Conservation (phyloP, 2,888 invertebrate genomes). For the Cremastobaeus sp. region DNA sequence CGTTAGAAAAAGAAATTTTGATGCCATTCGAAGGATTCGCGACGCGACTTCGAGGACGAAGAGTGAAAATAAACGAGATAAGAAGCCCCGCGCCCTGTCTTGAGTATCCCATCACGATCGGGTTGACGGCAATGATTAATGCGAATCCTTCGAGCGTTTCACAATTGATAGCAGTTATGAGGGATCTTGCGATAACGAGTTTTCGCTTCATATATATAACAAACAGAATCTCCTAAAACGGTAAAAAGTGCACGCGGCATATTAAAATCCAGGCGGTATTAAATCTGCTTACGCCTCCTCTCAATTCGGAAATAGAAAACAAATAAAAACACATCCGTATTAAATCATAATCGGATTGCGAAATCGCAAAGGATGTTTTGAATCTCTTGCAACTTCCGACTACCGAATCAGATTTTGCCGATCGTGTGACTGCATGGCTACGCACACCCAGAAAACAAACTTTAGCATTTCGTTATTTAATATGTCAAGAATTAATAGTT, state of each 20-base stretch:
- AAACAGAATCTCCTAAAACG: neutral
- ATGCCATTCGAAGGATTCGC: slow-evolving; percentile 47
- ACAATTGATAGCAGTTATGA: slow-evolving; percentile 56
- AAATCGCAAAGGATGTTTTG: slow-evolving; percentile 9
- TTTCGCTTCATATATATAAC: slow-evolving; percentile 22
- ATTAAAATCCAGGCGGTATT: slow-evolving; percentile 33
- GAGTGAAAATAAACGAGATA: slow-evolving; percentile 57
- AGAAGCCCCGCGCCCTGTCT: slow-evolving; percentile 41
- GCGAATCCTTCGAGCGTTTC: slow-evolving; percentile 43
- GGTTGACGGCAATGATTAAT: slow-evolving; percentile 59
- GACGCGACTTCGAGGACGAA: slow-evolving; percentile 27
- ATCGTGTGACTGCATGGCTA: no score
- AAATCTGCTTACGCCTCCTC: slow-evolving; percentile 37
- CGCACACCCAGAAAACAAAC: no score
- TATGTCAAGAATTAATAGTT: no score
- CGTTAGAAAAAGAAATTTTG: slow-evolving; percentile 36
- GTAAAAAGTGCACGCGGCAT: slow-evolving; percentile 22
- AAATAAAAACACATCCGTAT: slow-evolving; percentile 14
- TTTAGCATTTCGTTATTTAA: no score
- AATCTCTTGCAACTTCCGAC: slow-evolving; percentile 12
- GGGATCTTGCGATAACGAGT: slow-evolving; percentile 50
- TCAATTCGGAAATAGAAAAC: slow-evolving; percentile 7
- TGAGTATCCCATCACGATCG: slow-evolving; percentile 55
- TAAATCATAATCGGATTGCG: slow-evolving; percentile 37
- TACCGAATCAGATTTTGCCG: slow-evolving; percentile 7